Conservation (phyloP, 2,113 vertebrate genomes). For the Typhlomys cinereus region DNA sequence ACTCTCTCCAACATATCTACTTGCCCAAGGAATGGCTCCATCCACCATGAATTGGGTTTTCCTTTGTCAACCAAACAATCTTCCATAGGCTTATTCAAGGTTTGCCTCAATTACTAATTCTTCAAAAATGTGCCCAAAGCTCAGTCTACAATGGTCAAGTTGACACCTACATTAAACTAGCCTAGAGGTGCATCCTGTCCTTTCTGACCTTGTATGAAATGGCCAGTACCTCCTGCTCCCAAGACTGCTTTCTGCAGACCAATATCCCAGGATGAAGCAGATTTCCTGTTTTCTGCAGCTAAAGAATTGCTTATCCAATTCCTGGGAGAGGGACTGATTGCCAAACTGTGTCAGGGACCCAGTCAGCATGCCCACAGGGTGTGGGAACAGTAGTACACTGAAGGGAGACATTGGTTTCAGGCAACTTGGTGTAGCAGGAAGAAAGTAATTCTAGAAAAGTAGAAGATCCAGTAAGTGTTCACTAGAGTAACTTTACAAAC, state of each 20-base stretch:
- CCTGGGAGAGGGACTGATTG: not conserved
- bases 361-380: not conserved
- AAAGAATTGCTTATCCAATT: conserved; percentile 6
- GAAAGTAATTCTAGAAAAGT: conserved; percentile 23
- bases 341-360: not conserved
- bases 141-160: too few relatives aligned
- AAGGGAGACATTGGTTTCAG: not conserved
- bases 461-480: not conserved
- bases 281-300: not conserved
- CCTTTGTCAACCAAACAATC: too few relatives aligned
- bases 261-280: not conserved
- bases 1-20: too few relatives aligned
- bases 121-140: too few relatives aligned
- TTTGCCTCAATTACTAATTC: too few relatives aligned
- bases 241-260: not conserved
- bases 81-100: too few relatives aligned
- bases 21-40: too few relatives aligned
- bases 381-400: rapidly evolving
- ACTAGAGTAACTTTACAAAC: conserved; percentile 54
- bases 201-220: not conserved
- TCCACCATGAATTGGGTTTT: too few relatives aligned
- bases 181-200: too few relatives aligned
- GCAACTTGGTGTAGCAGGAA: not conserved
- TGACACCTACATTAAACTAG: too few relatives aligned
- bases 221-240: not conserved